Conservation (phyloP, 2,113 vertebrate genomes). For the Otis tarda region DNA sequence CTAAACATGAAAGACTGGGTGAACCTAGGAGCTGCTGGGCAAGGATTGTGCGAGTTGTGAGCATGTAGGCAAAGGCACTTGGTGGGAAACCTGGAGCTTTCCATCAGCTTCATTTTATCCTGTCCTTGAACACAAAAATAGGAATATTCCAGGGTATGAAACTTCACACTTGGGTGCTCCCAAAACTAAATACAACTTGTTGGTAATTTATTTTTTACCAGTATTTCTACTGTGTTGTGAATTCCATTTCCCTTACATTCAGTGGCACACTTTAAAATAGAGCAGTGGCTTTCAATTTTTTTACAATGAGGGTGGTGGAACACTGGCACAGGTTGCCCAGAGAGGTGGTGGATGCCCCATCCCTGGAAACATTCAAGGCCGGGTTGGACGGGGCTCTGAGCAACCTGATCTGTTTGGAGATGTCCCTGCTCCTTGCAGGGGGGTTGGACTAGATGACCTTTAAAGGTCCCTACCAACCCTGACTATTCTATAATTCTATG, state of each 20-base stretch:
- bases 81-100: not conserved
- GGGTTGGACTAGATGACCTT: too few relatives aligned
- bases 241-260: not conserved
- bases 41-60: not conserved
- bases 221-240: not conserved
- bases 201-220: not conserved
- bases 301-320: too few relatives aligned
- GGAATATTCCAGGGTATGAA: not conserved
- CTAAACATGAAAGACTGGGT: not conserved
- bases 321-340: too few relatives aligned
- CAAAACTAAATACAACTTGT: not conserved
- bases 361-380: too few relatives aligned
- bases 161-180: rapidly evolving
- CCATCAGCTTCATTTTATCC: not conserved
- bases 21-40: not conserved
- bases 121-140: not conserved
- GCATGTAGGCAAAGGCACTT: not conserved
- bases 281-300: not conserved
- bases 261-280: not conserved
- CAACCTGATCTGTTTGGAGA: too few relatives aligned
- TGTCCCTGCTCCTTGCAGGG: too few relatives aligned
- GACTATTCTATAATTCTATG: too few relatives aligned
- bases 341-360: too few relatives aligned
- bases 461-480: too few relatives aligned
- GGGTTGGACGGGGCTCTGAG: too few relatives aligned